phyloP scores from a whole-genome alignment of 2,113 vertebrate genomes.

The Puma concolor region DNA sequence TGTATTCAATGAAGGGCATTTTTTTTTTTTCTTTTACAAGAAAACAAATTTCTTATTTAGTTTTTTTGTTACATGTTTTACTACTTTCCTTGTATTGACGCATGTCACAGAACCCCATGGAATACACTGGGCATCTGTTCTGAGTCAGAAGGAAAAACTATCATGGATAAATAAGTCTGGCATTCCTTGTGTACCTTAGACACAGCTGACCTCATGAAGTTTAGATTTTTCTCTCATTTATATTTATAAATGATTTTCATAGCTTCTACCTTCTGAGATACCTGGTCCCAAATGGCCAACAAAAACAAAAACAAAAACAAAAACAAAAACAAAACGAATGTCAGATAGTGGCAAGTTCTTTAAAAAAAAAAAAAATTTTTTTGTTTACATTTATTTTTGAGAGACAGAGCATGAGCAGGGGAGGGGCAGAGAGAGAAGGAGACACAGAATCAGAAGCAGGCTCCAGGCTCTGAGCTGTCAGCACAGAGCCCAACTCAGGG shows the following conservation, averaged over 20 bases:
- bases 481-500: too few relatives aligned
- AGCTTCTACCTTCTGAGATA: not conserved
- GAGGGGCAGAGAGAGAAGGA: too few relatives aligned
- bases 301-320: too few relatives aligned
- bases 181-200: not conserved
- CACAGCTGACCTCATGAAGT: not conserved
- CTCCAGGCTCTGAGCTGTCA: too few relatives aligned
- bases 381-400: too few relatives aligned
- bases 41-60: not conserved
- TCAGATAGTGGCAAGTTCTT: too few relatives aligned
- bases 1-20: not conserved
- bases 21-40: not conserved
- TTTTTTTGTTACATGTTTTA: not conserved
- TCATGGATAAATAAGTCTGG: not conserved
- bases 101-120: not conserved
- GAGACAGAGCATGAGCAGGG: too few relatives aligned
- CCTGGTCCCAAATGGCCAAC: not conserved
- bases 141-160: not conserved
- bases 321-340: too few relatives aligned
- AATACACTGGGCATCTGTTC: not conserved
- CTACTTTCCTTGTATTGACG: not conserved
- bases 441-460: too few relatives aligned
- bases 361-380: too few relatives aligned
- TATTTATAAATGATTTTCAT: not conserved
- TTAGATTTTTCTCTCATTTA: not conserved